Percentiles rank a stretch among this genome's conserved stretches.
These are phyloP conservation scores for Nephrocerus scutellatus DNA, from an alignment of 2,888 invertebrate genomes.

Conservation along the genomic window DNA sequence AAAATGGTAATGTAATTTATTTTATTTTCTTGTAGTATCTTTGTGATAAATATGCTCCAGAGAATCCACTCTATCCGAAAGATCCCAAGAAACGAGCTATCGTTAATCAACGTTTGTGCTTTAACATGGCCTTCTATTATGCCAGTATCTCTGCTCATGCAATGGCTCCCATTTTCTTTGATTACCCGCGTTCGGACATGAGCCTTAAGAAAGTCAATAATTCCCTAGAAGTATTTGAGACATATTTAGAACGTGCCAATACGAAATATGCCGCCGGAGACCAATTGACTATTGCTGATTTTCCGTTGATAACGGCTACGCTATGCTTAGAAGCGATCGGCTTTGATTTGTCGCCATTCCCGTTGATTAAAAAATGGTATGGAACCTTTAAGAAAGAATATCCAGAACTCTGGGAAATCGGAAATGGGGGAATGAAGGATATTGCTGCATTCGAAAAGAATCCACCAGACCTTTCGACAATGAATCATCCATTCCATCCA, in stretches of 20 bases:
- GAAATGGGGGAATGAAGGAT: slow-evolving; percentile 61
- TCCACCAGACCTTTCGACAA: slow-evolving; percentile 63
- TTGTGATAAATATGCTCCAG: slow-evolving; percentile 65
- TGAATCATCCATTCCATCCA: slow-evolving; percentile 70
- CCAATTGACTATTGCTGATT: slow-evolving; percentile 68
- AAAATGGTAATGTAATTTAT: neutral
- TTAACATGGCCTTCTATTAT: slow-evolving; percentile 71
- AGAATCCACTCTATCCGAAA: slow-evolving; percentile 62
- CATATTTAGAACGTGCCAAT: slow-evolving; percentile 56
- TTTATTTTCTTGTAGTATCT: slow-evolving; percentile 55
- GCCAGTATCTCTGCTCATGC: slow-evolving; percentile 52
- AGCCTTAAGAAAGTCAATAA: slow-evolving; percentile 63
- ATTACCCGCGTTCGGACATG: slow-evolving; percentile 61
- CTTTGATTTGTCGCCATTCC: slow-evolving; percentile 58
- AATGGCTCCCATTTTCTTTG: slow-evolving; percentile 71
- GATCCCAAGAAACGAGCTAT: slow-evolving; percentile 63
- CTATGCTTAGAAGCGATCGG: slow-evolving; percentile 66
- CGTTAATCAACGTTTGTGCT: slow-evolving; percentile 72
- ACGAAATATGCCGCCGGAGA: slow-evolving; percentile 62
- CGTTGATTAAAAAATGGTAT: slow-evolving; percentile 61
- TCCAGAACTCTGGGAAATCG: slow-evolving; percentile 65
- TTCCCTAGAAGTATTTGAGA: slow-evolving; percentile 58
- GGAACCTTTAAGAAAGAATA: slow-evolving; percentile 59
- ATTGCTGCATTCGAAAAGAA: slow-evolving; percentile 61
- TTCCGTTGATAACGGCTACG: slow-evolving; percentile 62